Evolutionary conservation across 2,797 vertebrate species (phyloP), one percentile per base, ranked within the genome.

Genomic region (Falco biarmicus): DNA sequence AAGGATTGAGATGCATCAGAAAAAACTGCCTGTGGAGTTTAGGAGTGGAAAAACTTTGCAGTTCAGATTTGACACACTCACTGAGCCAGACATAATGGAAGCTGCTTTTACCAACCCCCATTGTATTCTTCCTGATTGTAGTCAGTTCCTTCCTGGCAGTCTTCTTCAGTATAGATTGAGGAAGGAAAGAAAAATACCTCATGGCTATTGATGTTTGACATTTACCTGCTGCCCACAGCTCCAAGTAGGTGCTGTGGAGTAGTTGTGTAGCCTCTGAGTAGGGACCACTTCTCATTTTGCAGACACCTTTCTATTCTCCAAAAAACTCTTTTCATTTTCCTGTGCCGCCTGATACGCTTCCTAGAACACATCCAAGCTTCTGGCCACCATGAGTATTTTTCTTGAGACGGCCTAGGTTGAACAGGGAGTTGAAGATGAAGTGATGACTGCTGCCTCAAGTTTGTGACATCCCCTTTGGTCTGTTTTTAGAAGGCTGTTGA

Each of bases 401-500:
- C 84, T 80, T 61, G 89, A 95, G 71, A 75, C 5, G 65, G 48
- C 31, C 78, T 32, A 70, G 85, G 25, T 74, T 94, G 89, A 71
- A 93, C 50, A 93, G 87, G 89, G 87, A 50, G 68, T 96, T 66
- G 6, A 60, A 79, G 75, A 66, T 45, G 93, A 93, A 64, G 89
- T 95, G 93, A 90, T 96, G 81, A 84, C 81, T 92, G 78, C 77
- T 71, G 60, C 87, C 96, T 90, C 65, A 32, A 92, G 77, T 68
- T 80, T 80, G 65, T 73, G 80, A 94, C 82, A 92, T 94, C 88
- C 88, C 81, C 96, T 74, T 90, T 65, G 57, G 87, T 97, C 97
- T 98, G 96, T 98, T 98, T 98, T 97, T 97, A 98, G 98, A 97
- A 98, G 79, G 92, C 89, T 95, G 83, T 98, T 95, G 83, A 89